Evolutionary conservation across 2,113 vertebrate species (phyloP).

Genomic region (Carassius carassius): DNA sequence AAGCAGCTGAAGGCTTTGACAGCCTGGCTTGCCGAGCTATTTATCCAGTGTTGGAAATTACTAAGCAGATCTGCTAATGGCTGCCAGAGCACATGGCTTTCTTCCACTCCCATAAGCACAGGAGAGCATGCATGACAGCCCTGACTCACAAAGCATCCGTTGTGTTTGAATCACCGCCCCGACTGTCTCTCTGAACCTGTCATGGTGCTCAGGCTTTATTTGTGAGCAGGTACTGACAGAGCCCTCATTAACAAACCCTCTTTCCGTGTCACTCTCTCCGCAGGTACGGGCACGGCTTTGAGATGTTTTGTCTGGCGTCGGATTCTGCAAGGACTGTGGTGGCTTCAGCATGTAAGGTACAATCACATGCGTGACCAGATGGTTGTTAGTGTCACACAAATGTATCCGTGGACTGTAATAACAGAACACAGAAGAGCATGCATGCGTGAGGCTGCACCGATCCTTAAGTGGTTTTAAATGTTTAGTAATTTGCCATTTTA

Average conservation of each 20-base stretch:
- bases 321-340: constrained; percentile 82
- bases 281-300: constrained; percentile 97
- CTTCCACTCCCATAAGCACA: constrained; percentile 35
- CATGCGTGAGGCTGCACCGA: background rate
- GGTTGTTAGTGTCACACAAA: constrained; percentile 37
- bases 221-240: constrained; percentile 21
- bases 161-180: constrained; percentile 31
- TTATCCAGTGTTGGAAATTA: constrained; percentile 43
- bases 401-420: background rate
- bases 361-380: constrained; percentile 36
- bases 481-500: constrained; percentile 3
- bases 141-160: constrained; percentile 31
- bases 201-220: constrained; percentile 24
- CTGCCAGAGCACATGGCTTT: constrained; percentile 15
- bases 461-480: background rate
- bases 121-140: background rate
- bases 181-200: constrained; percentile 17
- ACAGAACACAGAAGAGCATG: constrained; percentile 10
- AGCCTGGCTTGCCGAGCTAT: constrained; percentile 36
- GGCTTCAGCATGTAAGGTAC: constrained; percentile 97
- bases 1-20: constrained; percentile 27
- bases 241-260: constrained; percentile 43
- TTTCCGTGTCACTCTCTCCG: constrained; percentile 34
- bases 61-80: constrained; percentile 38
- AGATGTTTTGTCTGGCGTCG: constrained; percentile 92